Base-by-base conservation (phyloP, 2,888 invertebrate genomes). In the Ichneumoninae sp. region DNA sequence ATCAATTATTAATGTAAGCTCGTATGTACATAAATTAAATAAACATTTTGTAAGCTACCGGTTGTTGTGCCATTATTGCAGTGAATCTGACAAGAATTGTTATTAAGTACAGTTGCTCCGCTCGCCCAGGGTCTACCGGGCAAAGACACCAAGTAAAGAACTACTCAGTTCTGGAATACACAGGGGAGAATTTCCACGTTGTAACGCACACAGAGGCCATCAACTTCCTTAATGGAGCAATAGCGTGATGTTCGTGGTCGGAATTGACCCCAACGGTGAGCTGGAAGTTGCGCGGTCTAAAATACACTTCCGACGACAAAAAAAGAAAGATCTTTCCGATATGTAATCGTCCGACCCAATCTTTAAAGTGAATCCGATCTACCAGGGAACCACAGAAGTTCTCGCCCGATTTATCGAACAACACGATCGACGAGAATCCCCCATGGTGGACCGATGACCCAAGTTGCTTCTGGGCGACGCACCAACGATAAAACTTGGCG, bases 1-100 rank as follows among this genome's bases (percentile, higher is more conserved):
- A 19, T 74, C 7, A 16, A 47, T 74, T 47, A 50, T 74, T 33
- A 74, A 63, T 63, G 0, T 22, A 57, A 19, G 19, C 8, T 26
- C 10, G 22, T 26, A 57, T 26, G 40, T 40, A 40, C 33, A 33
- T 10, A 57, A 26, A 57, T 26, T 10, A 10, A 57, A 57, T 57
- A 57, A 26, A 57, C 4, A 3, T 57, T 57, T 57, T 22, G 8
- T 57, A 57, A 57, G 10, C 10, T 57, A 57, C 10, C 10, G 19
- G 26, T 57, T 57, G 57, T 26, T 22, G 19, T 54, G 8, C 10
- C 19, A 26, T 26, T 3, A 54, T 10, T 54, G 54, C 19, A 7
- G 16, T 54, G 8, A 54, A 22, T 1, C 3, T 4, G 10, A 2
- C 22, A 54, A 10, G 54, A 54, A 54, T 7, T 54, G 7, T 54